Evolutionary conservation across 2,888 invertebrate species (phyloP).

Genomic region (Anaspis maculata): DNA sequence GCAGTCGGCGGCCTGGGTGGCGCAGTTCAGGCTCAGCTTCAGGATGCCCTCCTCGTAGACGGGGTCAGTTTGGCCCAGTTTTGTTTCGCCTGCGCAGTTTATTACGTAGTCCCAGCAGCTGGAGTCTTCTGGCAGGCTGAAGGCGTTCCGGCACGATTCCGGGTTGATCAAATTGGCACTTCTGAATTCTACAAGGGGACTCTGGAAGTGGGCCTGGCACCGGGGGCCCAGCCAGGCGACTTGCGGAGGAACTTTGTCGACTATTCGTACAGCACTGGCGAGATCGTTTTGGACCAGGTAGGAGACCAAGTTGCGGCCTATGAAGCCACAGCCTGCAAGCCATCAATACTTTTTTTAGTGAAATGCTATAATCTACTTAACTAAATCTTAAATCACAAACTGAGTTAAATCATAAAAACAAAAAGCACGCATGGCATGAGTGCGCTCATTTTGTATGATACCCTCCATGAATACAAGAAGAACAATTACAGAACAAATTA

Average conservation of each 20-base stretch:
- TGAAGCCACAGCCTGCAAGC: conserved; percentile 92
- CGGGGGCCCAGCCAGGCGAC: conserved; percentile 78
- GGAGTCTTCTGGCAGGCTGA: conserved; percentile 55
- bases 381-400: too few relatives aligned
- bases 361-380: too few relatives aligned
- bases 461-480: too few relatives aligned
- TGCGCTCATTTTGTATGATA: too few relatives aligned
- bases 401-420: too few relatives aligned
- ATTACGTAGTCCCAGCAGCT: conserved; percentile 67
- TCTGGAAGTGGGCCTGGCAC: conserved; percentile 61
- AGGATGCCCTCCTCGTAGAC: conserved; percentile 86
- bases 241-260: conserved; percentile 90
- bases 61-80: conserved; percentile 78
- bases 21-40: conserved; percentile 77
- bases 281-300: conserved; percentile 71
- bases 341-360: too few relatives aligned
- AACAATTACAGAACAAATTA: too few relatives aligned
- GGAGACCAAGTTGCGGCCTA: conserved; percentile 80
- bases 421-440: too few relatives aligned
- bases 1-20: conserved; percentile 61
- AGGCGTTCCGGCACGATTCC: conserved; percentile 73
- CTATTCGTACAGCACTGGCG: conserved; percentile 66
- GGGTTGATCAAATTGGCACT: conserved; percentile 87
- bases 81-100: conserved; percentile 89
- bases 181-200: conserved; percentile 73